Evolutionary conservation across 2,113 vertebrate species (phyloP), one percentile per base, ranked within the genome.

Genomic region (Trogon surrucura): DNA sequence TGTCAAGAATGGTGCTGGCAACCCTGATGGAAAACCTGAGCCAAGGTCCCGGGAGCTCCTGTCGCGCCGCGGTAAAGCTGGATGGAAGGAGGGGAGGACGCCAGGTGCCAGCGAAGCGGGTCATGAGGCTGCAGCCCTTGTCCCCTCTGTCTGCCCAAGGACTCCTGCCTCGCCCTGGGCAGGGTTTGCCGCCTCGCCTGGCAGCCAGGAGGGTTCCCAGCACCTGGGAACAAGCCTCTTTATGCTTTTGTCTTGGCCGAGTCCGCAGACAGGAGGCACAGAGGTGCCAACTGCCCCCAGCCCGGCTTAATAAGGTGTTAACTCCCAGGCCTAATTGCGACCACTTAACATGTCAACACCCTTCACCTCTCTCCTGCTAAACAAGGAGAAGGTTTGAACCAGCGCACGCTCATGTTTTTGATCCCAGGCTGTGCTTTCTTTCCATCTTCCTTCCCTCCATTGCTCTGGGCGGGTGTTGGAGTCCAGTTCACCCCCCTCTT

Each of bases 281-380:
- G 95, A 97, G 85, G 85, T 88, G 95, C 48, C 85, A 96, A 91
- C 64, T 86, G 86, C 80, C 80, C 88, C 67, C 56, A 45, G 94
- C 47, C 44, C 67, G 0, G 0, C 88, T 91, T 96, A 93, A 91
- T 44, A 81, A 91, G 86, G 94, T 93, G 95, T 92, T 96, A 95
- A 96, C 57, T 89, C 91, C 93, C 56, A 9, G 10, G 66, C 38
- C 89, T 95, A 91, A 96, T 92, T 95, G 91, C 5, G 18, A 85
- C 78, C 89, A 82, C 93, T 96, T 87, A 92, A 74, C 85, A 57
- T 87, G 91, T 94, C 96, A 96, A 84, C 94, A 89, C 91, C 87
- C 77, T 91, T 92, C 85, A 85, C 90, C 74, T 91, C 90, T 5
- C 80, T 94, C 74, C 85, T 50, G 78, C 81, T 75, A 36, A 78